These are phyloP conservation scores for Agonopterix subpropinquella DNA, from an alignment of 2,888 invertebrate species.

Conservation along the genomic window DNA sequence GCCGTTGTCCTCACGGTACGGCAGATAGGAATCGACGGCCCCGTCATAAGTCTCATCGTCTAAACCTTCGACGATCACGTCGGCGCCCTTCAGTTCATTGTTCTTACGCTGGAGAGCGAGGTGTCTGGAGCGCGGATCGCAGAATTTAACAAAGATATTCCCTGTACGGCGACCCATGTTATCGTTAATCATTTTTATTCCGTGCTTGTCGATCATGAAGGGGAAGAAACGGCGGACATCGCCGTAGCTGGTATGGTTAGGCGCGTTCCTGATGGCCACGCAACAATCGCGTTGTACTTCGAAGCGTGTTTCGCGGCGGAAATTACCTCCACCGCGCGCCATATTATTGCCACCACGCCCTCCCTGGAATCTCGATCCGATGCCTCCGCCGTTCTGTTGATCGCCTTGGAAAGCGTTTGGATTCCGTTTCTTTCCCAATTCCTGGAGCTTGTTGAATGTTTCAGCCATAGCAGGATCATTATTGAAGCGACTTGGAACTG, in stretches of 20 bases:
- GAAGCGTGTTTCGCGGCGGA: conserved; percentile 43
- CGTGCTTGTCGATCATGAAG: conserved; percentile 88
- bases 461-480: conserved; percentile 47
- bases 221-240: conserved; percentile 90
- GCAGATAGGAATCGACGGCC: conserved; percentile 82
- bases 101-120: conserved; percentile 82
- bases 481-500: conserved; percentile 30
- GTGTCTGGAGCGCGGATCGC: conserved; percentile 80
- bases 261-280: conserved; percentile 84
- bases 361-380: conserved; percentile 8
- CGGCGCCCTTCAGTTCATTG: conserved; percentile 78
- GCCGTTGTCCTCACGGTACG: conserved; percentile 65
- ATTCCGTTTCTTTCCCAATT: conserved; percentile 75
- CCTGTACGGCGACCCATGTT: conserved; percentile 86
- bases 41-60: conserved; percentile 84
- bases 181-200: conserved; percentile 91
- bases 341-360: conserved; percentile 17
- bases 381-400: conserved; percentile 31
- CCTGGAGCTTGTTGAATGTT: conserved; percentile 53
- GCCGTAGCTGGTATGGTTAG: conserved; percentile 83
- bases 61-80: conserved; percentile 80
- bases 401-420: conserved; percentile 74
- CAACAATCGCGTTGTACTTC: conserved; percentile 62
- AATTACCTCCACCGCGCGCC: conserved; percentile 19
- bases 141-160: conserved; percentile 86